Evolutionary conservation across 1,140 invertebrate species (phyloP).

Genomic region (Camponotus floridanus): DNA sequence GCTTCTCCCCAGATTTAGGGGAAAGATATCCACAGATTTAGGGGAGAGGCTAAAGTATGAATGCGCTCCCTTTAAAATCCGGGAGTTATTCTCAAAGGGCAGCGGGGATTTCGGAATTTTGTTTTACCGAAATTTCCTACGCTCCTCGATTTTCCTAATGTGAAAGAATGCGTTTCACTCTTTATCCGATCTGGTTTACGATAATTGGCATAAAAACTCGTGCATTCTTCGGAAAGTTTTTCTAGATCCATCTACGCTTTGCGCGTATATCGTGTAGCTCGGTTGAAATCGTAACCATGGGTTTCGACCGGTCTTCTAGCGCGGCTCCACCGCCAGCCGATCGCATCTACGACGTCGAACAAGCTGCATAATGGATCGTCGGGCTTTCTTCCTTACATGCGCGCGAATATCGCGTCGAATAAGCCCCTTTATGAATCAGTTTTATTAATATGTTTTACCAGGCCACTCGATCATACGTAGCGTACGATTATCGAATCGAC

Average conservation of each 20-base stretch:
- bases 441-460: slow-evolving; percentile 59
- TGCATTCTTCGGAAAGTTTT: background rate
- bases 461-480: slow-evolving; percentile 40
- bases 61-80: background rate
- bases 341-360: slow-evolving; percentile 50
- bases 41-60: background rate
- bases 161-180: background rate
- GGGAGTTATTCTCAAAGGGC: background rate
- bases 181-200: background rate
- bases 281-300: slow-evolving; percentile 20
- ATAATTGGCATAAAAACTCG: background rate
- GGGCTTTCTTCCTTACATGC: slow-evolving; percentile 48
- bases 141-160: background rate
- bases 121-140: background rate
- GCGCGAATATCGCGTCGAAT: slow-evolving; percentile 38
- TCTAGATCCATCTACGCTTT: background rate
- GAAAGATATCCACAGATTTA: background rate
- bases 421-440: slow-evolving; percentile 48
- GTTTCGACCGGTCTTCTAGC: slow-evolving; percentile 15
- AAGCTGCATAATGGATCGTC: slow-evolving; percentile 49
- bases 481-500: slow-evolving; percentile 45
- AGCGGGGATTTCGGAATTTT: background rate
- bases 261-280: background rate
- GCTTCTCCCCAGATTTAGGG: background rate
- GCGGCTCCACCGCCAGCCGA: slow-evolving; percentile 25